Evolutionary conservation across 2,888 invertebrate genomes (phyloP).

Genomic region (Troides aeacus): DNA sequence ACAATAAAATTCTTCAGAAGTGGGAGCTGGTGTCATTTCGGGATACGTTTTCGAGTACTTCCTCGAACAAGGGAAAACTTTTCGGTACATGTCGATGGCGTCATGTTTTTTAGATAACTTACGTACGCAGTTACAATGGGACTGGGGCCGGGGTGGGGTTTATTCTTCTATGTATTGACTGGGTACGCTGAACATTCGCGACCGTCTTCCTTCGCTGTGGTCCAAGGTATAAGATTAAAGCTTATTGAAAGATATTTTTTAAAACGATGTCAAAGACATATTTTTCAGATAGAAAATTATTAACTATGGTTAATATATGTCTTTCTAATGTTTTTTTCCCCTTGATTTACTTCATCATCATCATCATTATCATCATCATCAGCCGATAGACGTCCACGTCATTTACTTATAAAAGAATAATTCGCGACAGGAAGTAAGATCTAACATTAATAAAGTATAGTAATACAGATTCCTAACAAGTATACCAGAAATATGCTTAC

Average conservation of each 20-base stretch:
- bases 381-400: too few relatives aligned
- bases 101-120: slow-evolving; percentile 40
- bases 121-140: slow-evolving; percentile 45
- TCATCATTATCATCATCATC: too few relatives aligned
- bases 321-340: not conserved
- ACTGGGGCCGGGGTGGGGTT: slow-evolving; percentile 50
- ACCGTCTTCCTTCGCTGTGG: slow-evolving; percentile 34
- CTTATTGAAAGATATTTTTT: not conserved
- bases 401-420: too few relatives aligned
- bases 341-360: too few relatives aligned
- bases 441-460: too few relatives aligned
- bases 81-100: slow-evolving; percentile 14
- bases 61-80: slow-evolving; percentile 23
- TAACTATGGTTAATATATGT: not conserved
- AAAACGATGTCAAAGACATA: not conserved
- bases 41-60: slow-evolving; percentile 6
- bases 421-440: too few relatives aligned
- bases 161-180: slow-evolving; percentile 73
- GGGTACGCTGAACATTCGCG: slow-evolving; percentile 62
- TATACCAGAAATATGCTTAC: too few relatives aligned
- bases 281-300: not conserved
- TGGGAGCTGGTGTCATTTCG: not conserved
- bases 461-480: too few relatives aligned
- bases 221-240: slow-evolving; percentile 17
- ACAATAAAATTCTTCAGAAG: too few relatives aligned